Evolutionary conservation across 1,140 invertebrate species (phyloP).

Genomic region (Caenorhabditis brenneri): DNA sequence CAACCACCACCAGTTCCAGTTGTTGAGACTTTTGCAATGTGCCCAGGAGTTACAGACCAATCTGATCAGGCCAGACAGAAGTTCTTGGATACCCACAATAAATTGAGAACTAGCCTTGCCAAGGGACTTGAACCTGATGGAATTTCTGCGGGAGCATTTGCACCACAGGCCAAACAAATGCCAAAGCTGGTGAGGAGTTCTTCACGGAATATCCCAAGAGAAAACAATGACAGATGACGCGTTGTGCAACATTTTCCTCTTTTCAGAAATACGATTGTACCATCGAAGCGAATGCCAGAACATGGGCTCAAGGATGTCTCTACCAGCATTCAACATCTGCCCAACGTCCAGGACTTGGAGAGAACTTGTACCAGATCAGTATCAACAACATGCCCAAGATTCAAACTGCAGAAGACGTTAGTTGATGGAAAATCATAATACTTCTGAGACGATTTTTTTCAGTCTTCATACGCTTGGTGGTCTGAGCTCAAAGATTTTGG

Average conservation of each 20-base stretch:
- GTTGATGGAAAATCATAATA: background rate
- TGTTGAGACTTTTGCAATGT: constrained; percentile 16
- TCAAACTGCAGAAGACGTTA: constrained; percentile 13
- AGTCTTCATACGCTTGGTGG: constrained; percentile 23
- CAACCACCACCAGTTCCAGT: background rate
- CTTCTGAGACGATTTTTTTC: background rate
- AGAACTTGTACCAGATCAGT: constrained; percentile 11
- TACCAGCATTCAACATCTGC: background rate
- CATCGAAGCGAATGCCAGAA: constrained; percentile 15
- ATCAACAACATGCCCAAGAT: constrained; percentile 28
- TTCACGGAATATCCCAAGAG: no score
- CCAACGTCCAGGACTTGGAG: background rate
- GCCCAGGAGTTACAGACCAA: background rate
- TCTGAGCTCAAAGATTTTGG: constrained; percentile 36
- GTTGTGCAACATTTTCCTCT: background rate
- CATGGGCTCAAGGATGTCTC: constrained; percentile 12
- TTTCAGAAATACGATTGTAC: constrained; percentile 6
- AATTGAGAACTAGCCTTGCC: background rate
- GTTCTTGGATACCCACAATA: constrained; percentile 30
- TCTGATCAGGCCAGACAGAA: background rate
- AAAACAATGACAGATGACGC: background rate
- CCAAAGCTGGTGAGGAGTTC: background rate
- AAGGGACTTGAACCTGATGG: constrained; percentile 33
- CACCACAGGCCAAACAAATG: constrained; percentile 25
- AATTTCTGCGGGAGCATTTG: constrained; percentile 16